Base-by-base conservation (phyloP, 2,113 vertebrate genomes). In the Osmerus mordax region DNA sequence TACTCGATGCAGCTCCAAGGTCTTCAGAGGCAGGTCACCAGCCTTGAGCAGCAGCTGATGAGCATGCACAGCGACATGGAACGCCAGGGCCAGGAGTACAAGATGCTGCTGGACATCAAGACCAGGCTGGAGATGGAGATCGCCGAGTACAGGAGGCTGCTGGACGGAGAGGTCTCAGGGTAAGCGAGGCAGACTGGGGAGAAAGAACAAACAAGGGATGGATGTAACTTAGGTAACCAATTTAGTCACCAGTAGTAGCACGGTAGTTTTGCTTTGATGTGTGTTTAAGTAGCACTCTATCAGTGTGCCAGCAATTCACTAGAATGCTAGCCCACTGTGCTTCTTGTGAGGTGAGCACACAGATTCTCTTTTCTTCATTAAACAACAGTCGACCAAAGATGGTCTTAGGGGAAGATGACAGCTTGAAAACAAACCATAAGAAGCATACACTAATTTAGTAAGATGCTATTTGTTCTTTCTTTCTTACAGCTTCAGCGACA, bases 81-180 rank as follows among this genome's bases (percentile, higher is more conserved):
- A 71, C 80, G 84, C 2, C 95, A 98, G 90, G 84, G 87, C 86
- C 92, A 94, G 2, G 96, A 97, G 62, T 98, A 99, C 89, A 80
- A 77, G n/a, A 83, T 90, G 81, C 91, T 98, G 77, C 89, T 98
- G 69, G 94, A 98, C 85, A 90, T 96, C 88, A 98, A 98, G 78
- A 90, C 92, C 0, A 87, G 94, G 0, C 91, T 98, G 88, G 96
- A 98, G 83, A 91, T 94, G 92, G 96, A 98, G 82, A 98, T 98
- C 0, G 89, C 93, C 69, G 93, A 95, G 1, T 98, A 98, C 91
- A 95, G 92, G 77, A 92, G 86, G 54, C 91, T 98, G 83, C 76
- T 98, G 68, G 96, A 98, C 67, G 94, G 93, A 81, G 94, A 94
- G 84, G 86, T 87, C 80, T 81, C 64, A 84, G 87, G 80, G 94